phyloP scores from a whole-genome alignment of 1,140 invertebrate species.

The Asobara japonica region DNA sequence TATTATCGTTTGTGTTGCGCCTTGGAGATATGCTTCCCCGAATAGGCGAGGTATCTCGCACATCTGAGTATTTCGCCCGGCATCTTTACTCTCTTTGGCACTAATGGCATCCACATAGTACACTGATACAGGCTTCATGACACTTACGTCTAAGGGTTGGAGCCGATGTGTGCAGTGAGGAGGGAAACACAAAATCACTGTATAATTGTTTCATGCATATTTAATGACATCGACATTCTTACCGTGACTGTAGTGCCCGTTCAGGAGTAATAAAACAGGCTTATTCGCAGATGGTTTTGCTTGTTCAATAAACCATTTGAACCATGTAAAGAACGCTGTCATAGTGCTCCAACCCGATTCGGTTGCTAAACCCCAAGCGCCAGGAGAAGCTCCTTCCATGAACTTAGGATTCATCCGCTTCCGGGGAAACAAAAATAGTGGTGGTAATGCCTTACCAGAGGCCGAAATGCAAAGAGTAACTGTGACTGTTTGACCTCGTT shows the following conservation, averaged over 20 bases:
- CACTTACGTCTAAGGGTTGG: too few relatives aligned
- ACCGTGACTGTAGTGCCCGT: constrained; percentile 43
- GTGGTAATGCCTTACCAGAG: constrained; percentile 48
- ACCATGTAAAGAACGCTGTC: constrained; percentile 41
- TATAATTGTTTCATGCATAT: constrained; percentile 32
- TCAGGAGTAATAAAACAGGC: constrained; percentile 52
- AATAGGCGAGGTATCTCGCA: too few relatives aligned
- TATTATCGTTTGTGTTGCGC: too few relatives aligned
- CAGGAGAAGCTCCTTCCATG: constrained; percentile 36
- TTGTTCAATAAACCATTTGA: constrained; percentile 48
- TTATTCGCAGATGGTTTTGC: constrained; percentile 41
- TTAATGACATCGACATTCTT: constrained; percentile 26
- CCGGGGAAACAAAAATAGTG: constrained; percentile 44
- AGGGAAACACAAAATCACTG: too few relatives aligned
- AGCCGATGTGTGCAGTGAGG: too few relatives aligned
- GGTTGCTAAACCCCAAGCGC: constrained; percentile 33
- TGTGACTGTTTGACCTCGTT: constrained; percentile 42
- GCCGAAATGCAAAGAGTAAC: constrained; percentile 49
- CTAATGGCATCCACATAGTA: too few relatives aligned
- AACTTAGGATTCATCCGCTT: constrained; percentile 38
- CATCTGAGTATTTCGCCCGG: too few relatives aligned
- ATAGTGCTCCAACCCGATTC: constrained; percentile 42
- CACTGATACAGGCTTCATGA: too few relatives aligned
- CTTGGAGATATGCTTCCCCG: too few relatives aligned
- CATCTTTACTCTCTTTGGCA: too few relatives aligned